Evolutionary conservation across 2,113 vertebrate species (phyloP), one percentile per base, ranked within the genome.

Genomic region (Myxocyprinus asiaticus): DNA sequence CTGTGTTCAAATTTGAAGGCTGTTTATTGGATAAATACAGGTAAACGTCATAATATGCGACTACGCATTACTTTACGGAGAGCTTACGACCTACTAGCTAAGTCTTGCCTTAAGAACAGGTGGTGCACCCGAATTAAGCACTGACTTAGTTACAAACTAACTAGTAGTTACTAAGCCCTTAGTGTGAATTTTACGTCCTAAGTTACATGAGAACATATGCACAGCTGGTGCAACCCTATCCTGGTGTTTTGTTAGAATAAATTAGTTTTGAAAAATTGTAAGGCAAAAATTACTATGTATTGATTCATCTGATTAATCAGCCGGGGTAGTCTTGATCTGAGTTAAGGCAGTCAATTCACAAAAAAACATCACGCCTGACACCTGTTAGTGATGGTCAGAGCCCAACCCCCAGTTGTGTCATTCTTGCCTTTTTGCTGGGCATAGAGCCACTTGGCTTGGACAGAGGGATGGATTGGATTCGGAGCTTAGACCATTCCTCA

Each of bases 401-500:
- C 58, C 58, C 22, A 33, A 33, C 22, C 22, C 22, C 22, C 22
- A 33, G 22, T 33, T 77, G 9, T 48, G 1, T 58, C 9, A 56
- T 56, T 33, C 71, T 82, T 82, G 98, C 98, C 97, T 97, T 97
- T 70, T 96, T 98, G 56, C 89, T 92, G 81, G 94, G 92, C 0
- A 93, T 88, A 51, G 94, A 91, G 12, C 95, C 94, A 3, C 90
- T 91, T 70, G 93, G 87, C 0, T 94, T 92, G 82, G 95, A 95
- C 91, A 95, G 89, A 44, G 95, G 95, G 63, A 98, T 93, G 0
- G 96, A 92, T 80, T 99, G 98, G 33, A 99, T 92, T 15, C 94
- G 91, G 63, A 97, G 95, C 70, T 94, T 95, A 89, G 95, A 95
- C 98, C 97, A 99, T 47, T 96, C 95, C 76, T 96, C 92, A 42